Evolutionary conservation across 1,140 invertebrate genomes (phyloP).

Genomic region (Proctacanthus coquilletti): DNA sequence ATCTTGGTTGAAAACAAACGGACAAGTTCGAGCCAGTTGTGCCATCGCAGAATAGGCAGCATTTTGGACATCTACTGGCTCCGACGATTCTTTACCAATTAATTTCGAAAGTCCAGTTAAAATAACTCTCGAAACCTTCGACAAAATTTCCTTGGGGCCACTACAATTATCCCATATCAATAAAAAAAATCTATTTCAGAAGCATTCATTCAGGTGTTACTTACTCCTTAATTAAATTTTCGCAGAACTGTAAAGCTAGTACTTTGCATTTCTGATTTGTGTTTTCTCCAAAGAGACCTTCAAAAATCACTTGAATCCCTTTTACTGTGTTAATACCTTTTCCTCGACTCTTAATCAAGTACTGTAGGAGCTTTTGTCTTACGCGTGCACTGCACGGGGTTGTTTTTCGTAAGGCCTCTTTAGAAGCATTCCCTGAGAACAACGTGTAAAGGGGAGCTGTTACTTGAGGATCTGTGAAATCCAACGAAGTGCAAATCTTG

Average conservation of each 20-base stretch:
- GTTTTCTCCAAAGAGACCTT: conserved; percentile 68
- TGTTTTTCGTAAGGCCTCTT: conserved; percentile 40
- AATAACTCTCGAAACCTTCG: conserved; percentile 45
- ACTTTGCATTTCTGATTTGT: conserved; percentile 69
- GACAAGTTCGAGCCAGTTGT: conserved; percentile 46
- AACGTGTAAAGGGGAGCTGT: conserved; percentile 58
- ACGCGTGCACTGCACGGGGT: conserved; percentile 64
- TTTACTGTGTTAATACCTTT: conserved; percentile 63
- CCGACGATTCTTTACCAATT: conserved; percentile 37
- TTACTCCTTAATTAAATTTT: conserved; percentile 65
- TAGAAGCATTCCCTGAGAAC: conserved; percentile 47
- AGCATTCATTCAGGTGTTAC: conserved; percentile 13
- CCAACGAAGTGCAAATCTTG: conserved; percentile 42
- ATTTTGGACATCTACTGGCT: conserved; percentile 29
- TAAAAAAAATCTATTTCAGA: conserved; percentile 5
- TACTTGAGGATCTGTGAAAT: conserved; percentile 54
- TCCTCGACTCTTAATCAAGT: conserved; percentile 62
- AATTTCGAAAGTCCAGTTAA: conserved; percentile 54
- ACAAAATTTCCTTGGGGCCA: conserved; percentile 39
- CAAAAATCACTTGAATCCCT: conserved; percentile 75
- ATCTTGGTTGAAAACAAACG: conserved; percentile 46
- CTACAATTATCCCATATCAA: too few species aligned
- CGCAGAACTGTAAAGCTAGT: conserved; percentile 64
- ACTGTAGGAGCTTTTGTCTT: conserved; percentile 68
- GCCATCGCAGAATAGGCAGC: conserved; percentile 23